Percentiles rank a stretch among this genome's conserved stretches.
Conservation (phyloP, 2,113 vertebrate species). For the Progne subis region DNA sequence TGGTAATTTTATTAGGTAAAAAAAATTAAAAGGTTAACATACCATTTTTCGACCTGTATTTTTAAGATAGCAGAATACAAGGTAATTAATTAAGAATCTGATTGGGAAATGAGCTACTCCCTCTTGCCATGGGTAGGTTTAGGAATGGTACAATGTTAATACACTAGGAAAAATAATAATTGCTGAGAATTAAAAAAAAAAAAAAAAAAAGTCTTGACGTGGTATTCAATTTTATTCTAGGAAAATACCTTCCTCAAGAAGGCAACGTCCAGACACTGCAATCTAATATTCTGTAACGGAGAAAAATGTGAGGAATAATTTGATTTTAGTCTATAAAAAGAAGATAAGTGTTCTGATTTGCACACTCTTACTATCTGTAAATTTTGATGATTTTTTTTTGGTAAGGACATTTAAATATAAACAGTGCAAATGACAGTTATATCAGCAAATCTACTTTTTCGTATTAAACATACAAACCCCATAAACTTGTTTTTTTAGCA, state of each 20-base stretch:
- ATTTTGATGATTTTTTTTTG: slow-evolving; percentile 65
- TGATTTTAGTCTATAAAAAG: slow-evolving; percentile 74
- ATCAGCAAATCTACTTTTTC: slow-evolving; percentile 71
- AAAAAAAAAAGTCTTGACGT: not conserved
- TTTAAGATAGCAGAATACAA: slow-evolving; percentile 18
- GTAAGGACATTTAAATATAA: slow-evolving; percentile 75
- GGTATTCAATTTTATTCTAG: slow-evolving; percentile 43
- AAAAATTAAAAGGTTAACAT: slow-evolving; percentile 45
- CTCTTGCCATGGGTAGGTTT: not conserved
- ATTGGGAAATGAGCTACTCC: not conserved
- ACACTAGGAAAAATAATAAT: not conserved
- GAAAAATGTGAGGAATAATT: slow-evolving; percentile 72
- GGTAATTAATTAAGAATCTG: slow-evolving; percentile 39
- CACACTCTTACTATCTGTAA: slow-evolving; percentile 49
- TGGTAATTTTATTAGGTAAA: slow-evolving; percentile 60
- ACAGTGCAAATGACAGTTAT: slow-evolving; percentile 71
- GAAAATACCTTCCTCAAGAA: slow-evolving; percentile 62
- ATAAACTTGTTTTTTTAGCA: slow-evolving; percentile 31
- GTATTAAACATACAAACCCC: not conserved
- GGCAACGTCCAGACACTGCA: slow-evolving; percentile 36
- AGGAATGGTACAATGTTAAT: not conserved
- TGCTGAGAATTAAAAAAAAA: not conserved
- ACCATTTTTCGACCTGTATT: slow-evolving; percentile 49
- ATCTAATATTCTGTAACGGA: slow-evolving; percentile 72
- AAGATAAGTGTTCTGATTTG: slow-evolving; percentile 71